Evolutionary conservation across 2,113 vertebrate genomes (phyloP), one percentile per base, ranked within the genome.

Genomic region (Rhodinocichla rosea): DNA sequence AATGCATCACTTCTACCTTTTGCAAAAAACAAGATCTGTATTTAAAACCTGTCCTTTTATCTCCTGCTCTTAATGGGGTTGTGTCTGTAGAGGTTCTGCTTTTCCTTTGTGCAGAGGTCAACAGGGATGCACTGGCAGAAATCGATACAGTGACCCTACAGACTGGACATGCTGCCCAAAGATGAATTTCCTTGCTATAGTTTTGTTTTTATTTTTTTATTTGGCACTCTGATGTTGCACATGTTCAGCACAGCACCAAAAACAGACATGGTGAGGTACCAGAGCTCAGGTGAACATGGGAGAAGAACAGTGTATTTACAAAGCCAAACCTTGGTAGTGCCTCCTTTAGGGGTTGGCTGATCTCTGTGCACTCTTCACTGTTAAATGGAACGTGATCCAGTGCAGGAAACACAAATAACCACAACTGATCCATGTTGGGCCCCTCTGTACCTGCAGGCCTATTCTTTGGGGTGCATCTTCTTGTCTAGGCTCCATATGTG

Each of bases 251-350:
- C 23, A 30, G 22, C 27, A 49, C 62, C 35, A 15, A 28, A 56
- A 50, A 2, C 2, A 15, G 65, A 24, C 6, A 5, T 5, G 17
- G 10, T 6, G 20, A 37, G 56, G n/a, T 77, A 13, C 1, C 4
- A 12, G 57, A 47, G 15, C 26, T 52, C 12, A 40, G 24, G 33
- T 55, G 55, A 71, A 30, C 3, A 0, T 9, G 19, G 18, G 24
- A 81, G 45, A 18, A 50, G 13, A 52, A 3, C 15, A 44, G 3
- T 12, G 5, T 16, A 28, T 47, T 56, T 23, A 23, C 18, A 24
- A 14, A 15, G 35, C 11, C 40, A 40, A 37, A 49, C 15, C 9
- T 75, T 60, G 26, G 26, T 47, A 55, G 30, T 47, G 27, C 15
- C 27, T 40, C 10, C 6, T 50, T 56, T 16, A 40, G 45, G 26